Evolutionary conservation across 1,140 invertebrate species (phyloP).

Genomic region (Oncopeltus fasciatus): DNA sequence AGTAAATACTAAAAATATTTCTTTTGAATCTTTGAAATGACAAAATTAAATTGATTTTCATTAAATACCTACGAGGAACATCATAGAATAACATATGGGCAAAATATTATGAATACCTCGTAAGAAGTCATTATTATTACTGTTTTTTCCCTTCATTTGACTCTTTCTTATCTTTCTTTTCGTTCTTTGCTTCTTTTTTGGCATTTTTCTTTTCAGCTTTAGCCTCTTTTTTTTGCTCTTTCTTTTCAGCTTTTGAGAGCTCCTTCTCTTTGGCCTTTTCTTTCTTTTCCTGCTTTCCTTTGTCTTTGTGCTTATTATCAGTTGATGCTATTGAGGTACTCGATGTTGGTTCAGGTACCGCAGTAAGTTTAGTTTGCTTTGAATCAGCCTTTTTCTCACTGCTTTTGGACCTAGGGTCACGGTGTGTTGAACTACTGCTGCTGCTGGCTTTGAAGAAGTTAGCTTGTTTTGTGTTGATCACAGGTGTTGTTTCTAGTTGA

Average conservation of each 20-base stretch:
- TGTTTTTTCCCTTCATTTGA: background rate
- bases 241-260: slow-evolving; percentile 24
- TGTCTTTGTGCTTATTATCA: slow-evolving; percentile 19
- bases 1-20: no score
- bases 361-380: background rate
- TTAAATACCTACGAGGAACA: no score
- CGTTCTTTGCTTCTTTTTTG: slow-evolving; percentile 22
- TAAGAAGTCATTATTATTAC: background rate
- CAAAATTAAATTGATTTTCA: no score
- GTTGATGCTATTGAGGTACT: slow-evolving; percentile 20
- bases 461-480: slow-evolving; percentile 11
- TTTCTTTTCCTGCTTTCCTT: slow-evolving; percentile 18
- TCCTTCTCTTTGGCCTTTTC: slow-evolving; percentile 24
- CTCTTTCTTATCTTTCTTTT: slow-evolving; percentile 23
- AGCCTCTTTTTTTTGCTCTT: slow-evolving; percentile 22
- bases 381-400: background rate
- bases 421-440: background rate
- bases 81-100: background rate
- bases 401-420: background rate
- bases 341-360: background rate
- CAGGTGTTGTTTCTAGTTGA: slow-evolving; percentile 38
- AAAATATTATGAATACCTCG: background rate
- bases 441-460: slow-evolving; percentile 8
- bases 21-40: no score
- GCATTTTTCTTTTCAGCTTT: slow-evolving; percentile 22